Percentiles rank a stretch among this genome's conserved stretches.
Conservation (phyloP, 2,113 vertebrate species). For the Accipiter virgatus region DNA sequence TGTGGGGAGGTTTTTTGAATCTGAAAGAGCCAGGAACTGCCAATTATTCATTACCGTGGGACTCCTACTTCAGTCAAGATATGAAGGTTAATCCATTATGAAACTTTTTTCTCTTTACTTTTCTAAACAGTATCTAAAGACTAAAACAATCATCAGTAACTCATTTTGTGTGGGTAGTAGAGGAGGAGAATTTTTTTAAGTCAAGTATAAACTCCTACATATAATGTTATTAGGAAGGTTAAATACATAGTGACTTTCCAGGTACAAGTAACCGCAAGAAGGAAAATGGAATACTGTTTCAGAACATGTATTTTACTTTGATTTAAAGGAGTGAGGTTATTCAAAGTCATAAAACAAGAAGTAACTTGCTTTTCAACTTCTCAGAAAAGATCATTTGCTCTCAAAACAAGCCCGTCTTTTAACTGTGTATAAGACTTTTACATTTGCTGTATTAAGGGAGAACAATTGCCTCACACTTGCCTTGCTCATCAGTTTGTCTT, state of each 20-base stretch:
- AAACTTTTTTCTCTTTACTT: neutral
- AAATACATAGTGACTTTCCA: constrained; percentile 10
- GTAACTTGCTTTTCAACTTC: neutral
- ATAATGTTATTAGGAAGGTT: neutral
- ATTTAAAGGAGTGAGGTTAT: neutral
- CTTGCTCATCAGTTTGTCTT: neutral
- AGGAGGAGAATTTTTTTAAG: constrained; percentile 23
- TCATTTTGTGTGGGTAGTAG: constrained; percentile 33
- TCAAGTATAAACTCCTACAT: constrained; percentile 37
- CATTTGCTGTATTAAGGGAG: neutral
- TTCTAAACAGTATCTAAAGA: neutral
- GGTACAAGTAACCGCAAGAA: neutral
- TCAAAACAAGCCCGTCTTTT: neutral
- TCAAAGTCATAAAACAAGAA: constrained; percentile 3
- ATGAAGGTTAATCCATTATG: constrained; percentile 20
- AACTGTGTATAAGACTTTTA: neutral
- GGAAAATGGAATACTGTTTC: neutral
- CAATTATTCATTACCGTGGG: neutral
- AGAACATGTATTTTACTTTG: neutral
- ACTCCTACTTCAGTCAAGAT: constrained; percentile 23
- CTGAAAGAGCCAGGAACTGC: neutral
- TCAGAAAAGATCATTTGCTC: neutral
- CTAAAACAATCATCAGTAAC: neutral
- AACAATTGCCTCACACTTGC: neutral
- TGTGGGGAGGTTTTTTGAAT: neutral